These are phyloP conservation scores for Dicycla oo DNA, from an alignment of 2,888 invertebrate species.

Conservation along the genomic window DNA sequence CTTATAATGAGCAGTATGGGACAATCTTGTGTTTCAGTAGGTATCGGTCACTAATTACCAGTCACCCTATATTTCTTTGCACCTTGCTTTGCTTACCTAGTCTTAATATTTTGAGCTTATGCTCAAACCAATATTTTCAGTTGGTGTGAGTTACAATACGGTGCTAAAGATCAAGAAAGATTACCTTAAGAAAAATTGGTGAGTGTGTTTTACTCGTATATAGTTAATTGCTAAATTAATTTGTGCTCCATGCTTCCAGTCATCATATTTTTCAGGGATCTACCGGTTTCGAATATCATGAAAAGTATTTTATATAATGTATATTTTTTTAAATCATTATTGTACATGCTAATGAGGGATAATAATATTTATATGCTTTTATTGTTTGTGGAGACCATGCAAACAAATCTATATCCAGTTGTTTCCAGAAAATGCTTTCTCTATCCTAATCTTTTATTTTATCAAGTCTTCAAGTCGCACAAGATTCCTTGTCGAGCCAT, in stretches of 20 bases:
- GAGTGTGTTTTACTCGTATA: too few species aligned
- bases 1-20: too few species aligned
- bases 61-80: conserved; percentile 1
- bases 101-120: not conserved
- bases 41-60: too few species aligned
- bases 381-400: not conserved
- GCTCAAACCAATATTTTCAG: not conserved
- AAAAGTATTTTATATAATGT: too few species aligned
- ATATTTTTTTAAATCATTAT: too few species aligned
- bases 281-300: not conserved
- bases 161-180: too few species aligned
- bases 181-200: not conserved
- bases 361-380: too few species aligned
- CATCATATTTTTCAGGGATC: not conserved
- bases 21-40: too few species aligned
- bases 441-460: conserved; percentile 7
- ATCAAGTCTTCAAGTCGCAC: conserved; percentile 4
- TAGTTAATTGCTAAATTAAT: not conserved
- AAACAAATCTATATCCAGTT: not conserved
- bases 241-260: not conserved
- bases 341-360: too few species aligned
- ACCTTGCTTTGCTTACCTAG: not conserved
- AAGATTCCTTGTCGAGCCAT: conserved; percentile 48
- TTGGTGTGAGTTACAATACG: not conserved
- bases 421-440: conserved; percentile 3